Conservation (phyloP, 2,113 vertebrate species). For the Mesembrinibis cayennensis region DNA sequence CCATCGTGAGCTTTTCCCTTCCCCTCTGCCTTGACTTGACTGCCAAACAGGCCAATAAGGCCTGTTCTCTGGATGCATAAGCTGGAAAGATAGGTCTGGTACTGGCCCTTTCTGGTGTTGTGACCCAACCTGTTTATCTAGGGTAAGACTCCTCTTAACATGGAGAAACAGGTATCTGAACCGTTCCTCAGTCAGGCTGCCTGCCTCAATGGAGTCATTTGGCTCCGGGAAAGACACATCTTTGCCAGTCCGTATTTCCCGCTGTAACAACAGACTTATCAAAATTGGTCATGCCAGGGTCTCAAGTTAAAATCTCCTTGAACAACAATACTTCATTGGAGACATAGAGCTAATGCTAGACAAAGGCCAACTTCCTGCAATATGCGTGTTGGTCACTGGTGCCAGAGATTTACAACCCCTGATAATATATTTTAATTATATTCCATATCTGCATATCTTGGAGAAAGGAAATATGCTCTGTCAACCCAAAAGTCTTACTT, state of each 20-base stretch:
- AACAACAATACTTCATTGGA: conserved; percentile 51
- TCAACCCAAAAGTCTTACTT: conserved; percentile 44
- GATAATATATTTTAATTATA: conserved; percentile 65
- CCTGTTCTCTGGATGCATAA: not conserved
- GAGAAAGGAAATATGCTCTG: conserved; percentile 51
- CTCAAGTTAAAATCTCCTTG: conserved; percentile 34
- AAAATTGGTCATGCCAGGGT: conserved; percentile 48
- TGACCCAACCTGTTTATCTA: not conserved
- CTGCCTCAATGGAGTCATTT: not conserved
- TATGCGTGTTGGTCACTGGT: not conserved
- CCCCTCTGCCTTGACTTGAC: not conserved
- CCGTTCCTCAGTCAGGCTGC: not conserved
- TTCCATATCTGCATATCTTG: conserved; percentile 43
- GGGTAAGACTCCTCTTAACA: not conserved
- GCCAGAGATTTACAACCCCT: conserved; percentile 62
- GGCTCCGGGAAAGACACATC: conserved; percentile 23
- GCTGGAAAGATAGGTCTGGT: not conserved
- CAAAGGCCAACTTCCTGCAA: conserved; percentile 58
- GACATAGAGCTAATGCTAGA: conserved; percentile 33
- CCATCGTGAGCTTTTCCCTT: not conserved
- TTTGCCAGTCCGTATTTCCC: conserved; percentile 27
- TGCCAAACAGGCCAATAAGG: not conserved
- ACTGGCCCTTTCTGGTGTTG: not conserved
- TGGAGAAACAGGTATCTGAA: conserved; percentile 3
- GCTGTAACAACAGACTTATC: conserved; percentile 47